Base-by-base conservation (phyloP, 2,888 invertebrate species). In the Ferrisia virgata region DNA sequence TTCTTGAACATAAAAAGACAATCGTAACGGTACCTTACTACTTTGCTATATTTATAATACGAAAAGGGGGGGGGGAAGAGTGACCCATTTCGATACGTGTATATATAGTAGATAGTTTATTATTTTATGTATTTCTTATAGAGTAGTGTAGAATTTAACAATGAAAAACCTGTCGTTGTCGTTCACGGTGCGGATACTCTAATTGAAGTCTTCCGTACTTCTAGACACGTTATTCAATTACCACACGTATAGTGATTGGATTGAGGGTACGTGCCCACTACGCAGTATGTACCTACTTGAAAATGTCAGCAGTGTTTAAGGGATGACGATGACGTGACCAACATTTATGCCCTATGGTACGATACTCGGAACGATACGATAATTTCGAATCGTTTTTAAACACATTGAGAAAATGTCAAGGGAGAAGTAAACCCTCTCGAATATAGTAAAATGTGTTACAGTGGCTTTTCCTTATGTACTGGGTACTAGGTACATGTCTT, bases 281-380 rank as follows among this genome's bases (percentile, higher is more conserved):
- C n/a, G n/a, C 47, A 18, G 58, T 64, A 64, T 8, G 58, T 9
- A 43, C 13, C 8, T 64, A 64, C 58, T 64, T 64, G 58, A 64
- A 64, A 64, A 25, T 64, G 58, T 64, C 58, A 64, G 58, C 58
- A 64, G 58, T 64, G 13, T 28, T 64, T 64, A 64, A 64, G 58
- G 58, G 58, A 64, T 64, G 58, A 64, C 58, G 58, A 64, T 64
- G 58, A 64, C 58, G 58, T 64, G 58, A 64, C 58, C 28, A 64
- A 64, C 58, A 64, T 64, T 64, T 25, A 28, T 64, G 25, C 58
- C 11, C 58, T 25, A 47, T 47, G 8, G 18, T 18, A 18, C n/a
- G n/a, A n/a, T 64, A 1, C 58, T 64, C 22, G n/a, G n/a, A n/a
- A n/a, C n/a, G n/a, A n/a, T n/a, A 25, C 58, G 25, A 64, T 64